Conservation (phyloP, 2,113 vertebrate genomes). For the Paralichthys olivaceus region DNA sequence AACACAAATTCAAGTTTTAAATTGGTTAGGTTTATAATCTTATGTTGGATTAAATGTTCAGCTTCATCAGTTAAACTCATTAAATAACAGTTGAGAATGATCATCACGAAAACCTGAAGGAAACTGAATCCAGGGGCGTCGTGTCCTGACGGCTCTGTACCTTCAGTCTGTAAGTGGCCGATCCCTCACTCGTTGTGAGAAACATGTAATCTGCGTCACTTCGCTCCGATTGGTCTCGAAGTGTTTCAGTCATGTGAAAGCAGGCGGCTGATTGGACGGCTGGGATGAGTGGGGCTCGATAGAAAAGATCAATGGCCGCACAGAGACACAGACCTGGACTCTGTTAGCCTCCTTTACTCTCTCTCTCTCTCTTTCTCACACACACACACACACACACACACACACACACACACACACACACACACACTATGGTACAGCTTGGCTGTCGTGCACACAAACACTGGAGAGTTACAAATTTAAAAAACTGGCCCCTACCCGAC, state of each 20-base stretch:
- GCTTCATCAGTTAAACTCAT: neutral
- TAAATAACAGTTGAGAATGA: too few species aligned
- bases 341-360: neutral
- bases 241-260: neutral
- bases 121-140: too few species aligned
- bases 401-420: neutral
- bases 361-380: neutral
- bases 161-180: too few species aligned
- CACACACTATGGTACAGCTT: neutral
- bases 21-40: too few species aligned
- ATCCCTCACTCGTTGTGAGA: neutral
- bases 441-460: neutral
- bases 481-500: slow-evolving; percentile 63
- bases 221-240: slow-evolving; percentile 2
- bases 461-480: slow-evolving; percentile 9
- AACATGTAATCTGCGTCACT: neutral
- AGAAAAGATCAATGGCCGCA: slow-evolving; percentile 37
- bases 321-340: slow-evolving; percentile 14
- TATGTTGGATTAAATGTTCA: too few species aligned
- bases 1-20: too few species aligned
- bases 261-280: slow-evolving; percentile 37
- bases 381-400: neutral
- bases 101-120: too few species aligned
- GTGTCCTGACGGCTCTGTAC: too few species aligned
- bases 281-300: neutral